Evolutionary conservation across 2,797 vertebrate species (phyloP).

Genomic region (Apogon talboti): DNA sequence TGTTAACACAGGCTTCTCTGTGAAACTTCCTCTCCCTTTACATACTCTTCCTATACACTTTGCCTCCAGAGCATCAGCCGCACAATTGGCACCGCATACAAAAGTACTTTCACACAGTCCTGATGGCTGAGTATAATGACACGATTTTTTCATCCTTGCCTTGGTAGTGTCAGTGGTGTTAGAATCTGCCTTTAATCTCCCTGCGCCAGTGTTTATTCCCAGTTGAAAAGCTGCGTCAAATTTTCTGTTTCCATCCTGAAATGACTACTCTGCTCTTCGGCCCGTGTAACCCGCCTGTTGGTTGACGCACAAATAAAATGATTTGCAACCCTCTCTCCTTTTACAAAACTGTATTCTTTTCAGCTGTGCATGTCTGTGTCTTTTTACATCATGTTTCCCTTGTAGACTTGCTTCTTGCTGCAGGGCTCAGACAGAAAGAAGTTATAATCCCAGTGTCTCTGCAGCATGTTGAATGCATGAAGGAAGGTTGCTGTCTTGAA

Average conservation of each 20-base stretch:
- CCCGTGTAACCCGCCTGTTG: conserved; percentile 49
- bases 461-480: conserved; percentile 40
- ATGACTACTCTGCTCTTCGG: conserved; percentile 35
- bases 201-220: conserved; percentile 27
- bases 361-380: conserved; percentile 12
- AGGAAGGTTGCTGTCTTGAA: conserved; percentile 41
- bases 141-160: background rate
- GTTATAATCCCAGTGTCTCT: conserved; percentile 38
- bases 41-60: conserved; percentile 6
- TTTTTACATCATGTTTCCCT: conserved; percentile 33
- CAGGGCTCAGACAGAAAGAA: conserved; percentile 40
- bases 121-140: conserved; percentile 13
- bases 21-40: conserved; percentile 33
- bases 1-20: conserved; percentile 33
- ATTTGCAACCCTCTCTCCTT: conserved; percentile 34
- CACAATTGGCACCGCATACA: conserved; percentile 8
- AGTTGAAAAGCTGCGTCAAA: conserved; percentile 41
- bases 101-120: conserved; percentile 15
- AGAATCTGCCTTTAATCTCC: conserved; percentile 26
- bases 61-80: conserved; percentile 8
- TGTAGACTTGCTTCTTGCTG: conserved; percentile 38
- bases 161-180: background rate
- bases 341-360: conserved; percentile 36
- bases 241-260: conserved; percentile 51
- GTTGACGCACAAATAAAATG: conserved; percentile 40